Conservation (phyloP, 2,888 invertebrate genomes). For the Lasioglossum figueresi region DNA sequence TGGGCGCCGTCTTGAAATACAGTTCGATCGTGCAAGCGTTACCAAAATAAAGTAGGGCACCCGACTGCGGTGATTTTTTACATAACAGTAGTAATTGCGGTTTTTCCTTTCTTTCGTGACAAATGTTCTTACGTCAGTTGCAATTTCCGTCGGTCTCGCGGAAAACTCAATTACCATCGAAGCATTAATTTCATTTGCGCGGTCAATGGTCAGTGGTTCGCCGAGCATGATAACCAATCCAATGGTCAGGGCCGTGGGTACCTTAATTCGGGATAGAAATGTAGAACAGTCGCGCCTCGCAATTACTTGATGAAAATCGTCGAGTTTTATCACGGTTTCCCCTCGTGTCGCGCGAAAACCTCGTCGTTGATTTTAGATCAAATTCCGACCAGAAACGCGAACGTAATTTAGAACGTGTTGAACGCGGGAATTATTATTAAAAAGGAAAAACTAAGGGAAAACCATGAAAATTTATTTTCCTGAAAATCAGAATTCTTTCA, state of each 20-base stretch:
- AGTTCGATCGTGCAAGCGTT: background rate
- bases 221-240: background rate
- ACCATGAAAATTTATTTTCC: background rate
- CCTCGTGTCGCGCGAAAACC: background rate
- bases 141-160: background rate
- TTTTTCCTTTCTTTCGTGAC: background rate
- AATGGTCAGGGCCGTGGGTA: background rate
- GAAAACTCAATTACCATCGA: background rate
- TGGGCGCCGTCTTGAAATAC: background rate
- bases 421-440: background rate
- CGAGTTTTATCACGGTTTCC: background rate
- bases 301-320: slow-evolving; percentile 12
- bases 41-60: background rate
- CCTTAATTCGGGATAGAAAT: slow-evolving; percentile 10
- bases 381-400: background rate
- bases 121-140: background rate
- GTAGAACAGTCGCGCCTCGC: background rate
- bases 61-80: background rate
- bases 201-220: background rate
- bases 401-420: background rate
- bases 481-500: background rate
- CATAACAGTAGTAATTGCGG: background rate
- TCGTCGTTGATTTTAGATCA: background rate
- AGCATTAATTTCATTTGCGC: background rate
- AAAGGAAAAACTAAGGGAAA: background rate